Evolutionary conservation across 2,888 invertebrate genomes (phyloP).

Genomic region (Atherix ibis): DNA sequence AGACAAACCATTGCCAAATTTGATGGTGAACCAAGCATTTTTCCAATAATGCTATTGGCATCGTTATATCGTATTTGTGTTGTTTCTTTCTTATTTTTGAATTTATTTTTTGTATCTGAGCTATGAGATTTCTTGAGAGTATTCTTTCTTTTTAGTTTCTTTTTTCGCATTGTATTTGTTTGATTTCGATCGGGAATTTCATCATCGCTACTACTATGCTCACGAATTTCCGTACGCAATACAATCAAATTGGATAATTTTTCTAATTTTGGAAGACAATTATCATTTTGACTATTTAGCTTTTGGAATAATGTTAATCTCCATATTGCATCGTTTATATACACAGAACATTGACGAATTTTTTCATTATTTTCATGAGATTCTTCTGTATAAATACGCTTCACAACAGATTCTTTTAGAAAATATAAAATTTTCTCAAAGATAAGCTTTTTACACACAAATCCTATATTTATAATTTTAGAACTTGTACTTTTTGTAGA

Average conservation of each 20-base stretch:
- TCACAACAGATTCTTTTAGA: conserved; percentile 23
- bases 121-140: too few species aligned
- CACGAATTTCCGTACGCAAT: conserved; percentile 19
- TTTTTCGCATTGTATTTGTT: conserved; percentile 20
- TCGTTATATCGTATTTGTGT: conserved; percentile 5
- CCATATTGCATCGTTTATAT: conserved; percentile 26
- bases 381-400: conserved; percentile 25
- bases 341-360: conserved; percentile 19
- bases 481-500: conserved; percentile 4
- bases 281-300: conserved; percentile 15
- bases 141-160: conserved; percentile 15
- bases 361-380: conserved; percentile 19
- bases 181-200: conserved; percentile 23
- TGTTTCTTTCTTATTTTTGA: conserved; percentile 4
- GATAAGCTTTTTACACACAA: conserved; percentile 20
- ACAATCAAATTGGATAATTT: conserved; percentile 24
- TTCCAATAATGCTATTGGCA: conserved; percentile 25
- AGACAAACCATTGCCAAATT: conserved; percentile 62
- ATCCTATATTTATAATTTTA: conserved; percentile 18
- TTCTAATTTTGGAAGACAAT: conserved; percentile 16
- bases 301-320: conserved; percentile 25
- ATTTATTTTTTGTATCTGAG: conserved; percentile 4
- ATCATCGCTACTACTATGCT: conserved; percentile 27
- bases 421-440: conserved; percentile 20
- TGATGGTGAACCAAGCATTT: conserved; percentile 59